A percentile compares a stretch with the other conserved stretches of the same genome.
Evolutionary conservation across 2,888 invertebrate species (phyloP).

Genomic region (Andrena bicolor): DNA sequence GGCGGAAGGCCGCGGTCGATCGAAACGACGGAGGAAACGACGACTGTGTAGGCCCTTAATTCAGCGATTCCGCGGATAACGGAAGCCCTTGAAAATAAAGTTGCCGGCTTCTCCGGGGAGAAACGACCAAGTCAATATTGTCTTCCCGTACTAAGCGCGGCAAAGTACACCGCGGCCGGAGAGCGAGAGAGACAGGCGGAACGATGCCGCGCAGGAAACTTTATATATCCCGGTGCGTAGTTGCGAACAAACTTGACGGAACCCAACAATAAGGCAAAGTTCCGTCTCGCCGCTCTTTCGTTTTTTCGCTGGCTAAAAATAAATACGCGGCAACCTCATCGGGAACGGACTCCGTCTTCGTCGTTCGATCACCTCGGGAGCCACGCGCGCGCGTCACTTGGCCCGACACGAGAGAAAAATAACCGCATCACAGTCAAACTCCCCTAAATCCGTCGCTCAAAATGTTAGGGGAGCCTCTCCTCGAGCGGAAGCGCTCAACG

Average conservation of each 20-base stretch:
- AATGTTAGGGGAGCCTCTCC: conserved; percentile 5
- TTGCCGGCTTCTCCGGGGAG: conserved; percentile 55
- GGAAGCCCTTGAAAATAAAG: conserved; percentile 73
- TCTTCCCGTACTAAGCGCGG: conserved; percentile 65
- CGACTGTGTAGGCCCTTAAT: conserved; percentile 54
- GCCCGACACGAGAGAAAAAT: conserved; percentile 7
- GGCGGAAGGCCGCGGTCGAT: neutral
- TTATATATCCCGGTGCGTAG: conserved; percentile 66
- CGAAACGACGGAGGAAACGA: conserved; percentile 9
- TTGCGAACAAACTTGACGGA: conserved; percentile 58
- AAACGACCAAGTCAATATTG: conserved; percentile 70
- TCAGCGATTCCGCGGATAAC: conserved; percentile 59
- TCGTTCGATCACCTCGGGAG: conserved; percentile 9
- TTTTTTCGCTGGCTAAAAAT: conserved; percentile 48
- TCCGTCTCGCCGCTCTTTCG: conserved; percentile 53
- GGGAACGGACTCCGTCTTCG: neutral
- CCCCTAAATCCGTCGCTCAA: neutral
- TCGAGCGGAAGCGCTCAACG: neutral
- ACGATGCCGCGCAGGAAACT: conserved; percentile 53
- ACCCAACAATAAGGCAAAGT: conserved; percentile 59
- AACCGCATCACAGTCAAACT: neutral
- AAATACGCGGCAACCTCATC: conserved; percentile 36
- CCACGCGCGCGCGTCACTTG: neutral
- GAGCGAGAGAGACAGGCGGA: neutral
- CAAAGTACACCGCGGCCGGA: conserved; percentile 47